Evolutionary conservation across 1,140 invertebrate species (phyloP).

Genomic region (Muscidifurax raptorellus): DNA sequence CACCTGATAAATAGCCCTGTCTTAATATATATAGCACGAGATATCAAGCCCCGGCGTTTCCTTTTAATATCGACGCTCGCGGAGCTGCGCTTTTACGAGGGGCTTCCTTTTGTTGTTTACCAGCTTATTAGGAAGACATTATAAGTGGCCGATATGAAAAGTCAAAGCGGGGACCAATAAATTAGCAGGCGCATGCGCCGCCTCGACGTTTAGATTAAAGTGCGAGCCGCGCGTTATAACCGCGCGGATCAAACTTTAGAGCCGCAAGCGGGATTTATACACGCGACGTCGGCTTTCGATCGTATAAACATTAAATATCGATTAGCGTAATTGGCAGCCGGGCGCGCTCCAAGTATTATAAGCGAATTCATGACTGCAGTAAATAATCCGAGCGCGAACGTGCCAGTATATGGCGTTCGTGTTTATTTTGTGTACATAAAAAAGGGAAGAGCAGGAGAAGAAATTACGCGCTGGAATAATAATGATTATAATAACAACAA

Average conservation of each 20-base stretch:
- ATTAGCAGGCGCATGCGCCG: constrained; percentile 3
- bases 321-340: constrained; percentile 64
- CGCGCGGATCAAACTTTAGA: constrained; percentile 47
- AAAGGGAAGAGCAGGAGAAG: neutral
- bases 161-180: constrained; percentile 29
- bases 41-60: too few species aligned
- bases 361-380: constrained; percentile 63
- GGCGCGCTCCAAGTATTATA: too few species aligned
- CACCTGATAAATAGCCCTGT: constrained; percentile 33
- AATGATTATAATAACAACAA: neutral
- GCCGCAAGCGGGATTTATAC: constrained; percentile 49
- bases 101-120: neutral
- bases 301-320: constrained; percentile 64
- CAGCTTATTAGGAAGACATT: constrained; percentile 38
- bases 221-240: neutral
- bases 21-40: too few species aligned
- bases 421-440: too few species aligned
- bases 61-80: constrained; percentile 34
- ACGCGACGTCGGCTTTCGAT: constrained; percentile 23
- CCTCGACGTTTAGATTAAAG: constrained; percentile 44
- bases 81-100: neutral
- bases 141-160: constrained; percentile 34
- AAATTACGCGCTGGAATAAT: neutral
- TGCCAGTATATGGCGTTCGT: too few species aligned
- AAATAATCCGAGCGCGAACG: constrained; percentile 58